phyloP scores from a whole-genome alignment of 2,888 invertebrate species.

The Eutolmus rufibarbis region DNA sequence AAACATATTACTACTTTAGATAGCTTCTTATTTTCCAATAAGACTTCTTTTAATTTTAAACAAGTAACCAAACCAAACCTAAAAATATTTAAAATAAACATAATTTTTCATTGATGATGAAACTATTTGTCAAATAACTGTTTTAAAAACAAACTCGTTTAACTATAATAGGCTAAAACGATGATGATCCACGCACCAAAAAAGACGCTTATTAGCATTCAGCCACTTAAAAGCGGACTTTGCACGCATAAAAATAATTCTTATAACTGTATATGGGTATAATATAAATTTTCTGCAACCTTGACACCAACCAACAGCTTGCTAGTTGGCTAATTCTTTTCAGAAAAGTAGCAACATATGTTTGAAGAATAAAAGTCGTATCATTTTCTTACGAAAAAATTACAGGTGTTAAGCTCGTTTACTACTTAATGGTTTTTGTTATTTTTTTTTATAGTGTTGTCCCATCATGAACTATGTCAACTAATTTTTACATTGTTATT shows the following conservation, averaged over 20 bases:
- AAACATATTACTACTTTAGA: too few species aligned
- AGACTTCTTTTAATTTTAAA: too few species aligned
- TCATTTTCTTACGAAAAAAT: not conserved
- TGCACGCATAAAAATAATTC: not conserved
- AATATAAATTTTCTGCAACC: not conserved
- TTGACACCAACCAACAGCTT: not conserved
- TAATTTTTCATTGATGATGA: not conserved
- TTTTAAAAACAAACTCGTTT: not conserved
- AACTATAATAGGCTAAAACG: not conserved
- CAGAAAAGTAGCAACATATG: not conserved
- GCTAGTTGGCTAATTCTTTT: not conserved
- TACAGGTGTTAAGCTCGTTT: not conserved
- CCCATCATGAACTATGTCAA: not conserved
- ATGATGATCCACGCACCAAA: not conserved
- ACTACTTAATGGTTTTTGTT: not conserved
- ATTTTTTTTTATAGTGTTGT: not conserved
- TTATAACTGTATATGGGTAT: slow-evolving; percentile 12
- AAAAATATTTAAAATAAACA: too few species aligned
- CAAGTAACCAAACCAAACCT: not conserved
- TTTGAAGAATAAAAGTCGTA: not conserved
- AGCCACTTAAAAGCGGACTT: not conserved
- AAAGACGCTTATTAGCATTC: not conserved
- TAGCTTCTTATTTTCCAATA: too few species aligned
- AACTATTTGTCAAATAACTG: not conserved
- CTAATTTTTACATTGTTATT: not conserved